phyloP scores from a whole-genome alignment of 2,113 vertebrate genomes.

The Zosterops japonicus region DNA sequence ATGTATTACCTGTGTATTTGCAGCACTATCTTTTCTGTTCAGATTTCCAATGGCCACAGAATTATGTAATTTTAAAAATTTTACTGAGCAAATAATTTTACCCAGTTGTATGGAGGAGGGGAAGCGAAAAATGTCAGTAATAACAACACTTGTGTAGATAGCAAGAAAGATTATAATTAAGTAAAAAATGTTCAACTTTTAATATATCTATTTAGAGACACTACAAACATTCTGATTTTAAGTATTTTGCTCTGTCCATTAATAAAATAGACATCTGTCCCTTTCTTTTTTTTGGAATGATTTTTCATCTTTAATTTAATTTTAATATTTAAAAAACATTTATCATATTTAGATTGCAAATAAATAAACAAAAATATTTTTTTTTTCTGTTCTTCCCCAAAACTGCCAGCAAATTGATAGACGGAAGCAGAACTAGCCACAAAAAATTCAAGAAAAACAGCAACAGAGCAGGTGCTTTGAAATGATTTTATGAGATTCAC shows the following conservation, averaged over 20 bases:
- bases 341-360: background rate
- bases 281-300: background rate
- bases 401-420: background rate
- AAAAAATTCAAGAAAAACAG: background rate
- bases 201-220: background rate
- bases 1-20: background rate
- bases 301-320: background rate
- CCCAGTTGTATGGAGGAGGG: rapidly evolving
- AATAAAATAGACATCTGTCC: background rate
- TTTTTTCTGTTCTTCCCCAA: background rate
- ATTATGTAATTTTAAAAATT: background rate
- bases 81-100: background rate
- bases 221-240: background rate
- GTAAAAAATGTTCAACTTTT: background rate
- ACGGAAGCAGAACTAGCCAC: background rate
- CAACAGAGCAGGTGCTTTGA: background rate
- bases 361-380: background rate
- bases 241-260: background rate
- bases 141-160: background rate
- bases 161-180: background rate
- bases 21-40: background rate
- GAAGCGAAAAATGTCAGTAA: background rate
- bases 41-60: background rate
- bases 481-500: background rate
- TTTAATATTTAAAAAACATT: background rate